phyloP scores from a whole-genome alignment of 2,113 vertebrate genomes.

The Coptodon rendalli region DNA sequence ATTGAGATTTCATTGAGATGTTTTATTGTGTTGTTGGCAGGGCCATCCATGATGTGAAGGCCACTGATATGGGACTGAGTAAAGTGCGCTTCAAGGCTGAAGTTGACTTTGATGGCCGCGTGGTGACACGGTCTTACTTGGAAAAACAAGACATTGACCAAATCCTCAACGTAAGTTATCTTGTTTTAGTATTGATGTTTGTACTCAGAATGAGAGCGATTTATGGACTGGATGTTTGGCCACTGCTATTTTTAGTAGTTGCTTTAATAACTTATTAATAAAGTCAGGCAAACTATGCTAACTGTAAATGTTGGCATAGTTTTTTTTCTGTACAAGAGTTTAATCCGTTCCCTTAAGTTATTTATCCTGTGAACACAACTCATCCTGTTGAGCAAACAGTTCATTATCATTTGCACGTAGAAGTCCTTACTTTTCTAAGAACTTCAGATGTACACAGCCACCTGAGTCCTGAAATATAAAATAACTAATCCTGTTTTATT shows the following conservation, averaged over 20 bases:
- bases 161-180: slow-evolving; percentile 81
- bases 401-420: not conserved
- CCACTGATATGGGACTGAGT: slow-evolving; percentile 93
- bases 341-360: not conserved
- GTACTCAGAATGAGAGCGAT: not conserved
- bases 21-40: slow-evolving; percentile 56
- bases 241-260: not conserved
- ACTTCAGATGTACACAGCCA: not conserved
- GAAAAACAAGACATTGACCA: slow-evolving; percentile 98
- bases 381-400: not conserved
- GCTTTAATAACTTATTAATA: not conserved
- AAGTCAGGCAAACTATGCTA: not conserved
- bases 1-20: not conserved
- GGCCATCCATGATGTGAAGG: slow-evolving; percentile 98
- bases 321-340: accelerated
- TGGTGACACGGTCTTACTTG: slow-evolving; percentile 95
- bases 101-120: slow-evolving; percentile 96
- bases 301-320: not conserved
- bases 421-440: not conserved
- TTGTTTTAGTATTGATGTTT: not conserved
- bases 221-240: not conserved
- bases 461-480: not conserved
- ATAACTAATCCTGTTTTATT: not conserved
- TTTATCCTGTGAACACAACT: not conserved
- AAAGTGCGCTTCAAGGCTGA: slow-evolving; percentile 99